Conservation (phyloP, 2,797 vertebrate species). For the Eulemur rubriventer region DNA sequence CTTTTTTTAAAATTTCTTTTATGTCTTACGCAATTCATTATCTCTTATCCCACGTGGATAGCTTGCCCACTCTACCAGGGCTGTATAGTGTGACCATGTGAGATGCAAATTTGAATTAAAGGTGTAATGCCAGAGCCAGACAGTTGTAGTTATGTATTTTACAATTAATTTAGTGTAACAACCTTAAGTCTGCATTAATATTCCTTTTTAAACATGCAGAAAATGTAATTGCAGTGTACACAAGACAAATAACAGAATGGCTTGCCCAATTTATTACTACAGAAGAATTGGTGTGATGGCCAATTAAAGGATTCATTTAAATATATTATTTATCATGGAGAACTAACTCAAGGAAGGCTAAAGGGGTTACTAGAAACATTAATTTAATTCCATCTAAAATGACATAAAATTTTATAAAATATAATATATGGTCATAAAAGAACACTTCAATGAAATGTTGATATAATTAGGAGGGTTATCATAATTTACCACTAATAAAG, state of each 20-base stretch:
- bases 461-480: constrained; percentile 77
- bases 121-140: background rate
- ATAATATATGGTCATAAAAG: constrained; percentile 80
- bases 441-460: constrained; percentile 82
- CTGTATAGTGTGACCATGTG: background rate
- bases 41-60: background rate
- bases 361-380: constrained; percentile 86
- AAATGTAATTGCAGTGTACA: constrained; percentile 77
- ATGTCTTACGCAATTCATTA: constrained; percentile 32
- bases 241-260: constrained; percentile 79
- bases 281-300: constrained; percentile 83
- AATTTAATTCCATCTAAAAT: constrained; percentile 84
- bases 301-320: constrained; percentile 84
- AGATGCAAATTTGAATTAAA: background rate
- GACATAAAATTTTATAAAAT: constrained; percentile 85
- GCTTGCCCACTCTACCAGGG: background rate
- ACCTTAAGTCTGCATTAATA: constrained; percentile 74
- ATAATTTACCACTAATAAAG: constrained; percentile 79
- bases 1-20: background rate
- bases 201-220: constrained; percentile 71
- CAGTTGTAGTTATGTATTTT: constrained; percentile 32
- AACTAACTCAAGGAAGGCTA: constrained; percentile 82
- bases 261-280: constrained; percentile 79
- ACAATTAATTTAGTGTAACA: constrained; percentile 47
- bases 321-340: constrained; percentile 81